These are phyloP conservation scores for Mormyrus lacerda DNA, from an alignment of 2,113 vertebrate species.

Conservation along the genomic window DNA sequence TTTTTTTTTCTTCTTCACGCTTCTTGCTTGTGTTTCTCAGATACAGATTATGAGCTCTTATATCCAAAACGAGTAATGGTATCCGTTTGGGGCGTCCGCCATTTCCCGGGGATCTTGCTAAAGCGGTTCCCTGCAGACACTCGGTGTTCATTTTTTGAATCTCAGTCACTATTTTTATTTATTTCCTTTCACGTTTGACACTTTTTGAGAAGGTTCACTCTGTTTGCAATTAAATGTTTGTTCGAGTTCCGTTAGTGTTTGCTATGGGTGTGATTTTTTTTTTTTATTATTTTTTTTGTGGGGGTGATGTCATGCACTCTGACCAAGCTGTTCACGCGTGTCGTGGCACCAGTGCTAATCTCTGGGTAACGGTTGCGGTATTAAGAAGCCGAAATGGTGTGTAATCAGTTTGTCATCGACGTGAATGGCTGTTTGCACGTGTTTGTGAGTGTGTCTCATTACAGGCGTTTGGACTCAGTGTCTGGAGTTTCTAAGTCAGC, in stretches of 20 bases:
- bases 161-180: too few species aligned
- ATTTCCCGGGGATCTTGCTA: neutral
- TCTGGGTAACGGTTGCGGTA: neutral
- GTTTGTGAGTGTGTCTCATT: neutral
- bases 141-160: neutral
- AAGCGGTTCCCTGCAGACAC: neutral
- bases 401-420: neutral
- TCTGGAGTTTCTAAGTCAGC: too few species aligned
- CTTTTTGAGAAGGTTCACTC: neutral
- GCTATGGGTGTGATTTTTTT: neutral
- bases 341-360: neutral
- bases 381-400: neutral
- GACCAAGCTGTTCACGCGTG: neutral
- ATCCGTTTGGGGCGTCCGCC: too few species aligned
- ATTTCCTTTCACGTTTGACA: neutral
- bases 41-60: conserved; percentile 7
- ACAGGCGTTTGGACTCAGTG: neutral
- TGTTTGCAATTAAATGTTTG: conserved; percentile 12
- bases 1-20: neutral
- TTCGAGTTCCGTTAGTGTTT: neutral
- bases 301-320: neutral
- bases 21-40: neutral
- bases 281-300: neutral
- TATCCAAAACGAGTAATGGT: neutral
- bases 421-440: neutral